phyloP scores from a whole-genome alignment of 2,888 invertebrate species.

The Prosapia bicincta region DNA sequence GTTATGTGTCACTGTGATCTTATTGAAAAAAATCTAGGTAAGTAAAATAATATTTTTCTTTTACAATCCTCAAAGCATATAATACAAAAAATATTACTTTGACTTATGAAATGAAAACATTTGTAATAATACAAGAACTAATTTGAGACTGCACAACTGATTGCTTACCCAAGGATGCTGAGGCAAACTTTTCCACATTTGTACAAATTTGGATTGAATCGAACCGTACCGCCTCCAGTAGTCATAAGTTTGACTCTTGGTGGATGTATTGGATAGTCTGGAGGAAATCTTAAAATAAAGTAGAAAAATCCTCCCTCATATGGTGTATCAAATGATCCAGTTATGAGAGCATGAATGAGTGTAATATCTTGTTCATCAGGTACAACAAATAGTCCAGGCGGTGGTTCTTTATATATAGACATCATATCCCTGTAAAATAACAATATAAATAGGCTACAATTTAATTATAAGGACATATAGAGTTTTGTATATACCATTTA shows the following conservation, averaged over 20 bases:
- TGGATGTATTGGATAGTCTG: conserved; percentile 55
- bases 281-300: conserved; percentile 52
- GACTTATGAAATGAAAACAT: too few relatives aligned
- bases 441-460: too few relatives aligned
- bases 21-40: too few relatives aligned
- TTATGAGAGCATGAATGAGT: conserved; percentile 54
- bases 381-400: conserved; percentile 54
- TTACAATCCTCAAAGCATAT: too few relatives aligned
- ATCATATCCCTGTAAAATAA: conserved; percentile 50
- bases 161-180: conserved; percentile 52
- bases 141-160: too few relatives aligned
- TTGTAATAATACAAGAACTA: too few relatives aligned
- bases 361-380: conserved; percentile 54
- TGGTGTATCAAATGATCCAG: conserved; percentile 58
- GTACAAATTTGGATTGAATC: conserved; percentile 62
- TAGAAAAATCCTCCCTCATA: conserved; percentile 56
- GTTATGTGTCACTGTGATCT: too few relatives aligned
- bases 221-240: conserved; percentile 54
- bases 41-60: too few relatives aligned
- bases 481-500: too few relatives aligned
- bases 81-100: too few relatives aligned
- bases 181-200: conserved; percentile 58
- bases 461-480: too few relatives aligned
- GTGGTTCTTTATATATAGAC: conserved; percentile 54
- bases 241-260: conserved; percentile 58